These are phyloP conservation scores for Bombyx mori DNA, from an alignment of 1,140 invertebrate species.

Conservation along the genomic window ASM3026992v2 NC_085131.1:9848501-9849000, in stretches of 20 bases:
- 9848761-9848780: slow-evolving; percentile 43
- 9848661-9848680: slow-evolving; percentile 33
- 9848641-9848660: slow-evolving; percentile 43
- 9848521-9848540: slow-evolving; percentile 1
- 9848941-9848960: too few species aligned
- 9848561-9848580: neutral
- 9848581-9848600: neutral
- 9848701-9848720: slow-evolving; percentile 27
- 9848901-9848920: too few species aligned
- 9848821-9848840: neutral
- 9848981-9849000: too few species aligned
- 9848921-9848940: too few species aligned
- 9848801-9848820: slow-evolving; percentile 14
- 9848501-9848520: slow-evolving; percentile 63
- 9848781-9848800: slow-evolving; percentile 37
- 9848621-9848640: slow-evolving; percentile 39
- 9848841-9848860: too few species aligned
- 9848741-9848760: slow-evolving; percentile 26
- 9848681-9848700: slow-evolving; percentile 44
- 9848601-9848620: slow-evolving; percentile 2
- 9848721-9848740: slow-evolving; percentile 37
- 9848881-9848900: too few species aligned
- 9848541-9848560: neutral
- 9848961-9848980: too few species aligned
- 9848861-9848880: too few species aligned